Base-by-base conservation (phyloP, 2,888 invertebrate species). In the Xanthostigma xanthostigma region DNA sequence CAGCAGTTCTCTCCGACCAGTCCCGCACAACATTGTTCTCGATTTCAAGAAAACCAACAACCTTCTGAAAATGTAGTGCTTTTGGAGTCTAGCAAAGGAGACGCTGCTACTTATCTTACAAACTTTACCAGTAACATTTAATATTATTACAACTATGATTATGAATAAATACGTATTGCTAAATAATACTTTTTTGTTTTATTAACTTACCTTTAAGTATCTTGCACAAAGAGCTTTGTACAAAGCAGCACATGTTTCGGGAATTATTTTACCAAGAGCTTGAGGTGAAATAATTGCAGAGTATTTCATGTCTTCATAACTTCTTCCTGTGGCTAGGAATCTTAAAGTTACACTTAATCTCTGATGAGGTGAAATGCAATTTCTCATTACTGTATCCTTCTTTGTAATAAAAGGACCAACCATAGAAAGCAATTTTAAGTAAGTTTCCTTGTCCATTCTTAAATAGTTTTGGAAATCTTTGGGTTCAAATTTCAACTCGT, bases 251-350 rank as follows among this genome's bases (percentile, higher is more conserved):
- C 56, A 57, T 43, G 57, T 57, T 52, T 58, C 58, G n/a, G 57
- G 56, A 49, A 59, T 56, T 43, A 59, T 58, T 49, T 52, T 34
- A 39, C 55, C 53, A 9, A 59, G 49, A 35, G 58, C 52, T 51
- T 58, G 58, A 48, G 55, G 54, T 50, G 58, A 57, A 47, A 58
- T 60, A 38, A 56, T 56, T 41, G 55, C 53, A 38, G 58, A 53
- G 53, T 53, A 58, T 51, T 60, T 56, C 17, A 60, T 53, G 49
- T 55, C 53, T 50, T 61, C 58, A 53, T 58, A 60, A 41, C 55
- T 54, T 46, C 57, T 56, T 45, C 60, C 59, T 47, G 58, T 58
- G 47, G 55, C 56, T 47, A 58, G 53, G 53, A 57, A 59, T 53
- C 56, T 53, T 41, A 60, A 45, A 17, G 56, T 57, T 44, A 50